These are phyloP conservation scores for Galeopterus variegatus DNA, from an alignment of 2,113 vertebrate genomes.

Conservation along the genomic window DNA sequence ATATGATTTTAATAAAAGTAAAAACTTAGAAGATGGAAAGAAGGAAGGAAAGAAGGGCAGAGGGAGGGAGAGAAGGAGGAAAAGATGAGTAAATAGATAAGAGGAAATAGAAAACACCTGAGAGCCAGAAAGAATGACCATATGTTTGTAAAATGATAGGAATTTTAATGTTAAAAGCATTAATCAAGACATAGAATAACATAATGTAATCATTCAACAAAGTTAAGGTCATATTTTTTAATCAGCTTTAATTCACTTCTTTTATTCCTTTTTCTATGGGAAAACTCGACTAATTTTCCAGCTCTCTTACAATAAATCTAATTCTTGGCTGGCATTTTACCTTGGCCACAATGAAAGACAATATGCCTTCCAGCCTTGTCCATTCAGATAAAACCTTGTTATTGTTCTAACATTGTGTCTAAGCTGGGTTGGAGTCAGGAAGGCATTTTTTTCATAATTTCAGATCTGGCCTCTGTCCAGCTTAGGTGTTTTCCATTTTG, in stretches of 20 bases:
- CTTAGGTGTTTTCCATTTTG: not conserved
- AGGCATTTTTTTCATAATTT: not conserved
- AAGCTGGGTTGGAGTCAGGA: not conserved
- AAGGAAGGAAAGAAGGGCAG: not conserved
- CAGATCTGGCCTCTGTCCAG: not conserved
- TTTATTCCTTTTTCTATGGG: not conserved
- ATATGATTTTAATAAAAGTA: slow-evolving; percentile 5
- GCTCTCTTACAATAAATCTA: not conserved
- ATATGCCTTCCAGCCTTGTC: not conserved
- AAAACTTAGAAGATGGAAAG: not conserved
- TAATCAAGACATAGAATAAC: not conserved
- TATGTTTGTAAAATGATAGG: not conserved
- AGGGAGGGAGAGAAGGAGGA: not conserved
- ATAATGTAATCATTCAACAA: not conserved
- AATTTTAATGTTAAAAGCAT: not conserved
- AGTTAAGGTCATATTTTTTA: not conserved
- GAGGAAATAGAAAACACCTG: not conserved
- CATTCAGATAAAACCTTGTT: not conserved
- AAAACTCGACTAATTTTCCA: not conserved
- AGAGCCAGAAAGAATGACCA: not conserved
- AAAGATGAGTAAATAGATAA: not conserved
- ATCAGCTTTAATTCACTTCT: not conserved
- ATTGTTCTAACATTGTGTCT: not conserved
- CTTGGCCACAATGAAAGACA: not conserved
- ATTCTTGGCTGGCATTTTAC: not conserved